phyloP scores from a whole-genome alignment of 1,140 invertebrate genomes.

The Goniozus legneri region DNA sequence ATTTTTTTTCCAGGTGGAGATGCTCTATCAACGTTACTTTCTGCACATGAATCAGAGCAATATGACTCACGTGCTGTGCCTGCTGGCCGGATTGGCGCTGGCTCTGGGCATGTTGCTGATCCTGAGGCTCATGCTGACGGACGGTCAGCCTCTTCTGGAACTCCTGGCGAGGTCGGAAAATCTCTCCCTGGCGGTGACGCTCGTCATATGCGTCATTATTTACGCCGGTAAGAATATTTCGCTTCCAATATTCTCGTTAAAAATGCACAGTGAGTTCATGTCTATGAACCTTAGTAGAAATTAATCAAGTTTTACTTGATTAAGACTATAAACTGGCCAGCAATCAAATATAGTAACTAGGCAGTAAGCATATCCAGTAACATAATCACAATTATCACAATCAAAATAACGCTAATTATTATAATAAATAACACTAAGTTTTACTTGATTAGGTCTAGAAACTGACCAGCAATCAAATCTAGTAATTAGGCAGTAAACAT shows the following conservation, averaged over 20 bases:
- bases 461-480: too few relatives aligned
- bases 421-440: too few relatives aligned
- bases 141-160: slow-evolving; percentile 25
- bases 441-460: too few relatives aligned
- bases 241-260: too few relatives aligned
- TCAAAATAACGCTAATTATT: too few relatives aligned
- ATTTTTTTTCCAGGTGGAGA: slow-evolving; percentile 70
- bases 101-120: slow-evolving; percentile 54
- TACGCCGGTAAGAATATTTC: slow-evolving; percentile 46
- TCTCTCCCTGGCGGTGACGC: slow-evolving; percentile 37
- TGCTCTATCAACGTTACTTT: slow-evolving; percentile 89
- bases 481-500: too few relatives aligned
- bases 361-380: too few relatives aligned
- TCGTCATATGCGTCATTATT: slow-evolving; percentile 38
- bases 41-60: slow-evolving; percentile 89
- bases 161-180: slow-evolving; percentile 36
- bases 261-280: not conserved
- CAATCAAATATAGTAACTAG: too few relatives aligned
- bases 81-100: slow-evolving; percentile 68
- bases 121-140: slow-evolving; percentile 31
- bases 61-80: slow-evolving; percentile 76
- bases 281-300: too few relatives aligned
- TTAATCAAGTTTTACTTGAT: too few relatives aligned
- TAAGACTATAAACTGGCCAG: too few relatives aligned
- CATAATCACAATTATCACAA: too few relatives aligned